These are phyloP conservation scores for Malurus alboscapulatus DNA, from an alignment of 2,113 vertebrate species.

Conservation along the genomic window DNA sequence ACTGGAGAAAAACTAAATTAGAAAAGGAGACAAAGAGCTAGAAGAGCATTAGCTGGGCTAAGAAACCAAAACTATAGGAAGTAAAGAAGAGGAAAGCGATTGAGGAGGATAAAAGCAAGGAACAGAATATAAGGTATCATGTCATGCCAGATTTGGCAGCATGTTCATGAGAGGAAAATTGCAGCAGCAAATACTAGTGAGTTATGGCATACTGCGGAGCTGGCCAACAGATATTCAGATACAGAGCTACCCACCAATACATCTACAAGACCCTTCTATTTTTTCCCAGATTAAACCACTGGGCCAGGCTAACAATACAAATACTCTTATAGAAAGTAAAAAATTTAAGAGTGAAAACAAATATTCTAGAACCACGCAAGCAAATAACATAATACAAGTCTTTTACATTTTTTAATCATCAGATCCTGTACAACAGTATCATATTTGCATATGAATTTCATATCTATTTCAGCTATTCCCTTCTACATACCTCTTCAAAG, in stretches of 20 bases:
- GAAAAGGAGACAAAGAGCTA: not conserved
- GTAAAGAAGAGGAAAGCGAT: not conserved
- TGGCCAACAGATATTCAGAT: not conserved
- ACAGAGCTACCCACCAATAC: not conserved
- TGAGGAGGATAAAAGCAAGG: not conserved
- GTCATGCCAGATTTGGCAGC: not conserved
- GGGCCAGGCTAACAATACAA: not conserved
- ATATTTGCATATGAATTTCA: not conserved
- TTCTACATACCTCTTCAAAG: not conserved
- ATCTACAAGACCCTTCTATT: not conserved
- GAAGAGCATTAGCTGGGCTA: not conserved
- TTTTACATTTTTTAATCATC: not conserved
- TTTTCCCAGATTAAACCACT: not conserved
- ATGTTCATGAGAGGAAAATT: not conserved
- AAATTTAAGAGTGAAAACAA: not conserved
- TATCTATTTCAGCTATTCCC: not conserved
- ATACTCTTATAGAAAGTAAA: not conserved
- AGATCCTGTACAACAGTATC: not conserved
- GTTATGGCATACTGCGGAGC: not conserved
- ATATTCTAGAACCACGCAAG: not conserved
- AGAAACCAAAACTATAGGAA: not conserved
- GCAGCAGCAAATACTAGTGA: not conserved
- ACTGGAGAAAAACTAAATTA: not conserved
- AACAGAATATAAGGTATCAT: not conserved
- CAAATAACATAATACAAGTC: not conserved